phyloP scores from a whole-genome alignment of 2,797 vertebrate genomes.

The Cottoperca gobio region DNA sequence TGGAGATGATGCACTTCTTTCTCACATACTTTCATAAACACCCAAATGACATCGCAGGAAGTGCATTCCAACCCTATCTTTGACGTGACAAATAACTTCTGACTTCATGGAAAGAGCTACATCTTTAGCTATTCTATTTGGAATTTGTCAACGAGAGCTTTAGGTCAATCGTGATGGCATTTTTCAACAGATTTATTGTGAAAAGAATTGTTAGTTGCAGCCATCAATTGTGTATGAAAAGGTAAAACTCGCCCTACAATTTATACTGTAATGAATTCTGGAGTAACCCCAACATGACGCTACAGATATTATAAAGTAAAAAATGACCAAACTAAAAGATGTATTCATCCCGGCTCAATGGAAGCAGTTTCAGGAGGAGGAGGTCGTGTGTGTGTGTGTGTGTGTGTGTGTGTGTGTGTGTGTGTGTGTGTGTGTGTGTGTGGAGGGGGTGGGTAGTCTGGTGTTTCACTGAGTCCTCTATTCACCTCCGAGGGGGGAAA shows the following conservation, averaged over 20 bases:
- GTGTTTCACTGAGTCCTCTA: constrained; percentile 62
- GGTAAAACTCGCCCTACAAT: neutral
- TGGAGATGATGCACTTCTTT: neutral
- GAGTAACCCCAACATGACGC: neutral
- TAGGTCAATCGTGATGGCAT: neutral
- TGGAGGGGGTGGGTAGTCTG: constrained; percentile 36
- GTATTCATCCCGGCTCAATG: neutral
- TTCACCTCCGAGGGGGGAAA: constrained; percentile 70
- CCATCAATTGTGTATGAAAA: neutral
- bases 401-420: too few relatives aligned
- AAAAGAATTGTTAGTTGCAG: neutral
- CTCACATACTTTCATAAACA: neutral
- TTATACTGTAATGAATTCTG: neutral
- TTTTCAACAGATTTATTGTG: neutral
- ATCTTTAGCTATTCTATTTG: too few relatives aligned
- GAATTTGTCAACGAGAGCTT: neutral
- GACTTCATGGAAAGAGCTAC: neutral
- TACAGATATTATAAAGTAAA: neutral
- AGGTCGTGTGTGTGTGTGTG: too few relatives aligned
- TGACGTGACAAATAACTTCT: neutral
- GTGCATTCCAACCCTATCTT: neutral
- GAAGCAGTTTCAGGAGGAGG: constrained; percentile 1
- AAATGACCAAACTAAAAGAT: neutral
- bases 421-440: neutral
- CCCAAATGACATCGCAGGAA: neutral